Conservation (phyloP, 2,113 vertebrate species). For the Notechis scutatus region DNA sequence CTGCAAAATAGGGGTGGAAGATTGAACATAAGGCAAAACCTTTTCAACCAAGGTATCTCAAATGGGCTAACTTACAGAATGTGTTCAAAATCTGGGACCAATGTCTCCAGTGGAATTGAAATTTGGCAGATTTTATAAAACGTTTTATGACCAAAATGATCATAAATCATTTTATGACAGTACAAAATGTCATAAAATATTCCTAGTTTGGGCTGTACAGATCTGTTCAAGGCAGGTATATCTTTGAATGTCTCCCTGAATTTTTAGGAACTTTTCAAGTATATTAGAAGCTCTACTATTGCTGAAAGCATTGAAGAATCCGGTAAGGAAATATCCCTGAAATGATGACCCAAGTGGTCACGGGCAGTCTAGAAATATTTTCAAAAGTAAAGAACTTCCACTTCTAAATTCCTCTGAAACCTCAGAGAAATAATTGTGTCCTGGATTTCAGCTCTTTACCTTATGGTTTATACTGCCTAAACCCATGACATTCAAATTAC, state of each 20-base stretch:
- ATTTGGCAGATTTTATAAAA: neutral
- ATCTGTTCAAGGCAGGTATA: neutral
- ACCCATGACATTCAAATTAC: neutral
- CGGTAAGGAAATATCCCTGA: neutral
- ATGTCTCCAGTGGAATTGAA: neutral
- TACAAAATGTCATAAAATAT: neutral
- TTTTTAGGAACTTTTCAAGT: neutral
- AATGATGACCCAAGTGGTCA: too few species aligned
- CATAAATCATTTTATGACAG: neutral
- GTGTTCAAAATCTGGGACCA: neutral
- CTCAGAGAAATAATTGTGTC: neutral
- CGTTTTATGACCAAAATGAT: neutral
- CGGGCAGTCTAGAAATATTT: neutral
- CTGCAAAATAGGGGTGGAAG: neutral
- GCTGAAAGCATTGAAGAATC: neutral
- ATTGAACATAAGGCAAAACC: neutral
- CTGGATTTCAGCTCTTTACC: neutral
- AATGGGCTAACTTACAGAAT: neutral
- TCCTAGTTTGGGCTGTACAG: neutral
- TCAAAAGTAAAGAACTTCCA: neutral
- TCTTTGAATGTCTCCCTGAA: neutral
- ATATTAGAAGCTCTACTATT: neutral
- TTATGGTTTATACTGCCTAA: neutral
- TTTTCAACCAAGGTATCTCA: too few species aligned
- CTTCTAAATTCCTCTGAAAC: neutral